Percentiles rank a stretch among this genome's conserved stretches.
Conservation (phyloP, 2,113 vertebrate species). For the Rhynchopsitta pachyrhyncha region DNA sequence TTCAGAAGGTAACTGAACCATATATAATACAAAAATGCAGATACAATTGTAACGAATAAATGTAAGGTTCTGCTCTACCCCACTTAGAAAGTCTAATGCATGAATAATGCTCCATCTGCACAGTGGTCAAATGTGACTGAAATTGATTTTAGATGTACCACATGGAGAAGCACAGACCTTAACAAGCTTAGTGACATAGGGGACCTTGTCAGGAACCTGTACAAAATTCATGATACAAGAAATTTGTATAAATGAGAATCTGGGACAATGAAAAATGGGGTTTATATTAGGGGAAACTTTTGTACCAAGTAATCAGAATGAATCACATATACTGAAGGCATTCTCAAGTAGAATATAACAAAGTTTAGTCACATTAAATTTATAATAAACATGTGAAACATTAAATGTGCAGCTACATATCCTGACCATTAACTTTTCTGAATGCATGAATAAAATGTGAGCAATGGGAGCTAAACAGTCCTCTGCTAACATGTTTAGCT, state of each 20-base stretch:
- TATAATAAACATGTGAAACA: constrained; percentile 43
- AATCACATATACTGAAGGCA: neutral
- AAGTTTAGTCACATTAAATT: constrained; percentile 64
- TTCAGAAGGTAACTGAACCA: constrained; percentile 63
- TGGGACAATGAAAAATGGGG: constrained; percentile 5
- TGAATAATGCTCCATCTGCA: constrained; percentile 67
- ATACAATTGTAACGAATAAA: constrained; percentile 65
- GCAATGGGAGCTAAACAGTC: neutral
- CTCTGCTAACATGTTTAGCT: neutral
- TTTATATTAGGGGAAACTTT: constrained; percentile 3
- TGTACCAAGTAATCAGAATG: constrained; percentile 21
- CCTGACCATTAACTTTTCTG: constrained; percentile 36
- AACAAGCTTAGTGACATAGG: constrained; percentile 61
- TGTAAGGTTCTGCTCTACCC: constrained; percentile 44
- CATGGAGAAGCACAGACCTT: constrained; percentile 37
- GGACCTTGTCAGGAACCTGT: constrained; percentile 60
- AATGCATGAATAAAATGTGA: neutral
- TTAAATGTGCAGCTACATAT: constrained; percentile 11
- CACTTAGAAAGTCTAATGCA: constrained; percentile 65
- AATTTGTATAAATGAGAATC: constrained; percentile 65
- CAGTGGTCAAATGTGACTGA: constrained; percentile 61
- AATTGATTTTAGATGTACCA: constrained; percentile 68
- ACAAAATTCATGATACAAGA: constrained; percentile 72
- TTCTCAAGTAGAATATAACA: neutral
- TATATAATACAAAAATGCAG: constrained; percentile 62